Conservation (phyloP, 2,888 invertebrate species). For the Lysandra coridon region DNA sequence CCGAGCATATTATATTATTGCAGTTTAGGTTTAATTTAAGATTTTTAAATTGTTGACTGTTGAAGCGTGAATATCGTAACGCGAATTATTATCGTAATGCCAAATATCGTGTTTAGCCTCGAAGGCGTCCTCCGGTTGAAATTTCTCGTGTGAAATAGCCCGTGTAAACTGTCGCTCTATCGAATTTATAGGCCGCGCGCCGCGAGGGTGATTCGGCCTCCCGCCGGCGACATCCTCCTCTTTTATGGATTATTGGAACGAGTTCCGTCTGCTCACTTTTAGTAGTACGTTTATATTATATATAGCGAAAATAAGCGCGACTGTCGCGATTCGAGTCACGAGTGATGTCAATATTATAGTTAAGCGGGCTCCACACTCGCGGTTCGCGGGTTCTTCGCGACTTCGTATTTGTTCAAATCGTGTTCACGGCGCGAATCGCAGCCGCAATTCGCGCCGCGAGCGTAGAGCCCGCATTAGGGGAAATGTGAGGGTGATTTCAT, state of each 20-base stretch:
- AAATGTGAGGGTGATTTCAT: slow-evolving; percentile 9
- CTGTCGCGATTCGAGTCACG: neutral
- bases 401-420: too few relatives aligned
- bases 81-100: slow-evolving; percentile 45
- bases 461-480: neutral
- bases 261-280: slow-evolving; percentile 41
- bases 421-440: too few relatives aligned
- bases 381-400: too few relatives aligned
- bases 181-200: slow-evolving; percentile 37
- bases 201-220: slow-evolving; percentile 17
- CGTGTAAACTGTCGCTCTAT: slow-evolving; percentile 17
- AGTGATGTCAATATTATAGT: neutral
- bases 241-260: slow-evolving; percentile 28
- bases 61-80: slow-evolving; percentile 33
- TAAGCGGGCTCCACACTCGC: neutral
- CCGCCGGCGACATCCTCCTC: slow-evolving; percentile 34
- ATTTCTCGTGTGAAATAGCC: neutral
- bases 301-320: slow-evolving; percentile 1
- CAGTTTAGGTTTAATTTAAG: slow-evolving; percentile 51
- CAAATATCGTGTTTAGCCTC: slow-evolving; percentile 57
- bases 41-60: slow-evolving; percentile 53
- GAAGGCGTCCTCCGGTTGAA: slow-evolving; percentile 8
- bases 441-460: too few relatives aligned
- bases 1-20: slow-evolving; percentile 36
- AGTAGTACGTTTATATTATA: slow-evolving; percentile 35